A percentile compares a stretch with the other conserved stretches of the same genome.
These are phyloP conservation scores for Girardia tigrina DNA, from an alignment of 2,888 invertebrate species.

Conservation along the genomic window DNA sequence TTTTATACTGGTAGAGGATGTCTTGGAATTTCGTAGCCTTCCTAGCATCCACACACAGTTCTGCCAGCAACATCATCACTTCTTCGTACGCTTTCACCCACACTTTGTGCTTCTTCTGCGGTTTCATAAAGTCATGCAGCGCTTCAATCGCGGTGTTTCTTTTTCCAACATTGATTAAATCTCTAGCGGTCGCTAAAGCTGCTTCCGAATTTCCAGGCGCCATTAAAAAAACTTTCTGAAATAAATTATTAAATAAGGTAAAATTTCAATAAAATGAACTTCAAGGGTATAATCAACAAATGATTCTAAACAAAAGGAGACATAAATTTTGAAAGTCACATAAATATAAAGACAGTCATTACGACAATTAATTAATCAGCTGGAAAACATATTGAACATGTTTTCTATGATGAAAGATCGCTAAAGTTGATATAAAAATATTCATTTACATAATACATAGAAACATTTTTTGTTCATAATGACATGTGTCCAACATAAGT, in stretches of 20 bases:
- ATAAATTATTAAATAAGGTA: background rate
- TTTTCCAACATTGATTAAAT: conserved; percentile 96
- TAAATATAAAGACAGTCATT: too few species aligned
- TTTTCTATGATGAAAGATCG: too few species aligned
- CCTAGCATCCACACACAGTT: conserved; percentile 88
- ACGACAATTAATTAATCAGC: too few species aligned
- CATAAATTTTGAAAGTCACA: too few species aligned
- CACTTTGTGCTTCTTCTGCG: conserved; percentile 73
- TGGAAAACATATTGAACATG: too few species aligned
- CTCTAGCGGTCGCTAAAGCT: conserved; percentile 46
- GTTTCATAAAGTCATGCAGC: conserved; percentile 84
- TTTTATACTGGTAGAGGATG: conserved; percentile 92
- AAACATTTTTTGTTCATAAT: too few species aligned
- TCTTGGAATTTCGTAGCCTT: conserved; percentile 97
- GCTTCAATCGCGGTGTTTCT: conserved; percentile 88
- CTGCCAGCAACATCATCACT: conserved; percentile 98
- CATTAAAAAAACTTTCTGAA: background rate
- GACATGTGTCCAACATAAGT: too few species aligned
- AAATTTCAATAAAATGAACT: background rate
- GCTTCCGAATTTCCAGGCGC: background rate
- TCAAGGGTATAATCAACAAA: too few species aligned
- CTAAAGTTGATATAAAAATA: too few species aligned
- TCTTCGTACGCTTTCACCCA: conserved; percentile 96
- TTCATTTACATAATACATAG: too few species aligned
- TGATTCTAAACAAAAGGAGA: too few species aligned